These are phyloP conservation scores for Trachelus tabidus DNA, from an alignment of 2,888 invertebrate genomes.

Conservation along the genomic window DNA sequence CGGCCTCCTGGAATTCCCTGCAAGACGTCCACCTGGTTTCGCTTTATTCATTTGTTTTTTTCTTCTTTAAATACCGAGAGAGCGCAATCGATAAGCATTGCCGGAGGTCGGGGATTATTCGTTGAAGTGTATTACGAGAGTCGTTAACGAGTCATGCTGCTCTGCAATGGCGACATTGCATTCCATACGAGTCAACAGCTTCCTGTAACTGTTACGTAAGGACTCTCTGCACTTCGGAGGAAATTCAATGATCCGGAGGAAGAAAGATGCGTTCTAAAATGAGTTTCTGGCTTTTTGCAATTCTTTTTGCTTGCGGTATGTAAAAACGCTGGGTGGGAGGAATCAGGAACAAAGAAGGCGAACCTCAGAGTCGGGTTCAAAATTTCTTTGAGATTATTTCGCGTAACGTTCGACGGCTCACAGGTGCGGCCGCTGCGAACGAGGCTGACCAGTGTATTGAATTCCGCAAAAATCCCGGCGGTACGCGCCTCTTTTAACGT, in stretches of 20 bases:
- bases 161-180: constrained; percentile 20
- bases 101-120: not conserved
- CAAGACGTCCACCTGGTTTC: not conserved
- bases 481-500: constrained; percentile 29
- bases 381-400: constrained; percentile 41
- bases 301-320: no score
- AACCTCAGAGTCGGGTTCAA: constrained; percentile 25
- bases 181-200: constrained; percentile 17
- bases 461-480: constrained; percentile 49
- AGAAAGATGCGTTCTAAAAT: no score
- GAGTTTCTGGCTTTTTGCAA: no score
- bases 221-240: not conserved
- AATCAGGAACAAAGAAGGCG: not conserved
- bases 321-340: not conserved
- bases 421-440: constrained; percentile 37
- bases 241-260: not conserved
- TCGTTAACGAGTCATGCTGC: constrained; percentile 7
- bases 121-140: not conserved
- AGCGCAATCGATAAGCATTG: not conserved
- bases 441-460: constrained; percentile 55
- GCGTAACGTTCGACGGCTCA: constrained; percentile 35
- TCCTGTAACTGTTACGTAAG: not conserved
- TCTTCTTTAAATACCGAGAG: not conserved
- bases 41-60: not conserved
- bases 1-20: not conserved